Conservation (phyloP, 2,888 invertebrate genomes). For the Ptychoptera contaminata region DNA sequence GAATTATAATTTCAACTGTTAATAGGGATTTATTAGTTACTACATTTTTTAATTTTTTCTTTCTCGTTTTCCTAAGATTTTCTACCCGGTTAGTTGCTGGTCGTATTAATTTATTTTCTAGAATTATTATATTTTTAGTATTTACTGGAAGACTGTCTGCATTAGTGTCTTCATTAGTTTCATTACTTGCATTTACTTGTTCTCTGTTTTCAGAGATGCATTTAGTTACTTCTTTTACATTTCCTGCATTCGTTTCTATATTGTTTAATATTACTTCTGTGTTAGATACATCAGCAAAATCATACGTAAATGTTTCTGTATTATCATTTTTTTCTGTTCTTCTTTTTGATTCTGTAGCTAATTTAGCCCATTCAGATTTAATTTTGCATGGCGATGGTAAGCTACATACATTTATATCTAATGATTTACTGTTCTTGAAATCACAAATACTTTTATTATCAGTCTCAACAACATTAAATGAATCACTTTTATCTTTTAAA, state of each 20-base stretch:
- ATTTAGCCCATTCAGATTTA: neutral
- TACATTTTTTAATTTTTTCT: neutral
- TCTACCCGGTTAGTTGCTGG: no score
- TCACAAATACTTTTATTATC: no score
- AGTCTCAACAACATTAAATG: neutral
- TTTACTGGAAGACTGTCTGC: no score
- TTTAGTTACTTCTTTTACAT: neutral
- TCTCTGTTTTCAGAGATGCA: no score
- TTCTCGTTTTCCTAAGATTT: no score
- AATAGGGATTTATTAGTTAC: neutral
- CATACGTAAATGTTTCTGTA: neutral
- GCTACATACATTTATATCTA: neutral
- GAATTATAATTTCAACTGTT: neutral
- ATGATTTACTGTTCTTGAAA: neutral
- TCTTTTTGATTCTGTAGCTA: neutral
- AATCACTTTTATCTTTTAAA: neutral
- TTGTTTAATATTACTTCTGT: slow-evolving; percentile 4
- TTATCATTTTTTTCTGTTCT: neutral
- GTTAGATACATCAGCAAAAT: neutral
- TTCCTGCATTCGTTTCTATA: slow-evolving; percentile 5
- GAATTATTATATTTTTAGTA: no score
- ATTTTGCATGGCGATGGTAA: slow-evolving; percentile 4
- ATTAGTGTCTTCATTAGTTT: no score
- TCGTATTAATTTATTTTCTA: no score
- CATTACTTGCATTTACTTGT: no score